Evolutionary conservation across 2,113 vertebrate genomes (phyloP), one percentile per base, ranked within the genome.

Genomic region (Melanocharis versteri): DNA sequence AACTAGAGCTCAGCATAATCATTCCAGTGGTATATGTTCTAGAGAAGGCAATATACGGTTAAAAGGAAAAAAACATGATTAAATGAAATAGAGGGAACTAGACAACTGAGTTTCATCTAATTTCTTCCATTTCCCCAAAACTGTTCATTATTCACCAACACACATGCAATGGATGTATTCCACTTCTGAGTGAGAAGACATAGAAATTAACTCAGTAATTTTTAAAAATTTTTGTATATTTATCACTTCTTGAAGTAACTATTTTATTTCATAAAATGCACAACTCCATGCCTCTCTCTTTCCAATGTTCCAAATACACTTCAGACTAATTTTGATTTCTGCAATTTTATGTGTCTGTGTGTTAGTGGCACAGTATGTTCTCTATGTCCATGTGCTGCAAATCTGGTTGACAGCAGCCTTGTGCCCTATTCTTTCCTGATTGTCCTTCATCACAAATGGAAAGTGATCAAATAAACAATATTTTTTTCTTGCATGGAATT

Each of bases 301-400:
- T 85, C 50, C 28, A 50, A 6, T 75, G 28, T 90, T 90, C 76
- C 62, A 73, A 72, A 90, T 24, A 10, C 35, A 71, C 66, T 96
- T 87, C 80, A 83, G 83, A 66, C 66, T 94, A 73, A 94, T 96
- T 96, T 83, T 94, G 62, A 80, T 87, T 75, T 65, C 65, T 91
- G 79, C 69, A 86, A 68, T 77, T 89, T 71, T 69, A 31, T 73
- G 60, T 35, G 27, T 56, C 65, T 93, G 5, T 66, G 27, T 50
- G n/a, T 64, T 61, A 68, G 53, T 47, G 83, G 94, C 79, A 94
- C 90, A 94, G 30, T 45, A 27, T 87, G 76, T 94, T 94, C 91
- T 92, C 51, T 73, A 2, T 37, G 33, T 77, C 82, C 62, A 57
- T 68, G 92, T 89, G 83, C 89, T 93, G 45, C 48, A 70, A 94